These are phyloP conservation scores for Lasioglossum morio DNA, from an alignment of 2,888 invertebrate genomes.

Conservation along the genomic window DNA sequence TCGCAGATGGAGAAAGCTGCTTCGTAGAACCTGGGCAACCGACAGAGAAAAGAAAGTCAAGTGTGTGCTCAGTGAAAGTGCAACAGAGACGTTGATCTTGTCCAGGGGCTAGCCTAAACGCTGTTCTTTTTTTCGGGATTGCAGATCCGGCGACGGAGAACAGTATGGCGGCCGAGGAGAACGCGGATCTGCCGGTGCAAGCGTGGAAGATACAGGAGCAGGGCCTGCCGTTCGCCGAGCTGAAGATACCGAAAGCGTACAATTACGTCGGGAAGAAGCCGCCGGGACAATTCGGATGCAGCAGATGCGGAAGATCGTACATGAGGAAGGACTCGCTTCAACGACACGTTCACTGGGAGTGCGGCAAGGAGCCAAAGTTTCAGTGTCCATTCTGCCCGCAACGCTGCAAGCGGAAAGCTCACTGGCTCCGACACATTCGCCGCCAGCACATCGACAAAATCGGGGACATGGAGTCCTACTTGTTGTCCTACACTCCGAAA, in stretches of 20 bases:
- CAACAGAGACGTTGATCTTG: constrained; percentile 29
- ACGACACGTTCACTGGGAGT: constrained; percentile 86
- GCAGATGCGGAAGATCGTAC: constrained; percentile 87
- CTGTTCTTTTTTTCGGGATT: constrained; percentile 72
- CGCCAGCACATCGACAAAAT: constrained; percentile 86
- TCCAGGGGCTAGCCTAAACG: constrained; percentile 74
- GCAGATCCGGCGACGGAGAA: constrained; percentile 68
- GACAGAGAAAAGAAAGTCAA: constrained; percentile 25
- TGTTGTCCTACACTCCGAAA: constrained; percentile 64
- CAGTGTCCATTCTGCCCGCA: constrained; percentile 85
- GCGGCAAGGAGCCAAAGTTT: constrained; percentile 85
- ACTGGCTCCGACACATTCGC: constrained; percentile 86
- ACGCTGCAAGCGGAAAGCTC: constrained; percentile 84
- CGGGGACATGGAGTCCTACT: constrained; percentile 83
- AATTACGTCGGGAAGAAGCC: constrained; percentile 70
- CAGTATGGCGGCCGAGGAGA: constrained; percentile 63
- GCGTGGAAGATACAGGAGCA: constrained; percentile 71
- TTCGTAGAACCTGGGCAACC: no score
- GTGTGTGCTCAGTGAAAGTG: constrained; percentile 45
- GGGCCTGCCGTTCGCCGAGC: constrained; percentile 69
- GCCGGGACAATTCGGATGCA: constrained; percentile 85
- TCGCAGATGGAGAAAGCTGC: no score
- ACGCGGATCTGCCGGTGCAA: constrained; percentile 73
- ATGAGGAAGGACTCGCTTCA: constrained; percentile 87
- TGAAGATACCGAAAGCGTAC: constrained; percentile 79